A percentile compares a stretch with the other conserved stretches of the same genome.
Conservation (phyloP, 1,140 invertebrate species). For the Orchestia grillus region DNA sequence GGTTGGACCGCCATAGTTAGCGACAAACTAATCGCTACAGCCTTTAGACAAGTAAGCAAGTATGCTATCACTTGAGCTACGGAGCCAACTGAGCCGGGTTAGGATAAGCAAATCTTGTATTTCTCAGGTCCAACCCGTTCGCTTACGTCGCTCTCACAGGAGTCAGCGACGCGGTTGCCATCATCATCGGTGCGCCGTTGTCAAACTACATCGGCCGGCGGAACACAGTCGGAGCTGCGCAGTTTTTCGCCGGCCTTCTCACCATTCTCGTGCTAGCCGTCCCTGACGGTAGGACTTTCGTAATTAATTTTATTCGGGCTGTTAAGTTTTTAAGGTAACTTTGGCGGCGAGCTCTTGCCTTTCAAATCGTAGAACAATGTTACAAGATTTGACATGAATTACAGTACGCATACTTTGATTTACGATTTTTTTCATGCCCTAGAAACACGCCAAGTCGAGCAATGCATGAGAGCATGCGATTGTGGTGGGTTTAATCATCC, state of each 20-base stretch:
- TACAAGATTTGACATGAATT: too few relatives aligned
- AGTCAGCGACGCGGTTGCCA: conserved; percentile 41
- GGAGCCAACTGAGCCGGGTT: too few relatives aligned
- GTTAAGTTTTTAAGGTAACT: neutral
- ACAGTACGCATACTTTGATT: too few relatives aligned
- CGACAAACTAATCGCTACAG: too few relatives aligned
- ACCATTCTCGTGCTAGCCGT: conserved; percentile 48
- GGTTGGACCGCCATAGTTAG: too few relatives aligned
- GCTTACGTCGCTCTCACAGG: conserved; percentile 55
- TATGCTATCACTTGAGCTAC: too few relatives aligned
- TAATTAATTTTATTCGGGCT: neutral
- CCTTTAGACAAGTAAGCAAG: too few relatives aligned
- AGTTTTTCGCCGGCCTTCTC: conserved; percentile 49
- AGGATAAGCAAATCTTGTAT: neutral
- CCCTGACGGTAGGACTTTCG: conserved; percentile 4
- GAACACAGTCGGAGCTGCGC: conserved; percentile 1
- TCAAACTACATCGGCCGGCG: conserved; percentile 41
- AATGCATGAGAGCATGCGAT: too few relatives aligned
- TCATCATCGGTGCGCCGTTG: conserved; percentile 44
- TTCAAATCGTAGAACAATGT: too few relatives aligned
- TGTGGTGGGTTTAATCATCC: too few relatives aligned
- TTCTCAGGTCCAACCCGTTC: conserved; percentile 50
- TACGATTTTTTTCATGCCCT: too few relatives aligned
- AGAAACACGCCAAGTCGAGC: too few relatives aligned
- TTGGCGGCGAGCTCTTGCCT: neutral